phyloP scores from a whole-genome alignment of 1,140 invertebrate genomes.

The Temnothorax nylanderi region DNA sequence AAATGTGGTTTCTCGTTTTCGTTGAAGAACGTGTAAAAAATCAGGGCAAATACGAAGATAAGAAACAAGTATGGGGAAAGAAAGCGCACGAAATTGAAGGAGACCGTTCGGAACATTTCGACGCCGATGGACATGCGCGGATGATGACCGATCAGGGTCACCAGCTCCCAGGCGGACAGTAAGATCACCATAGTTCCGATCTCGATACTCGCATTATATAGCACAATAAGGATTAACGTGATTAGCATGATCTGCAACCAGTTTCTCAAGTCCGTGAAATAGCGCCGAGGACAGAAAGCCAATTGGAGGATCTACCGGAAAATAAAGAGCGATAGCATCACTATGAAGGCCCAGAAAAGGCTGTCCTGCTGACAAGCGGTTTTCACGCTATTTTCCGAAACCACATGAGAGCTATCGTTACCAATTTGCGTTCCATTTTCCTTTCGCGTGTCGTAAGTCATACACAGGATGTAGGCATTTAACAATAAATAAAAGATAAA shows the following conservation, averaged over 20 bases:
- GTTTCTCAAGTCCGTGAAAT: conserved; percentile 89
- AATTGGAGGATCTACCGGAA: conserved; percentile 90
- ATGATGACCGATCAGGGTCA: conserved; percentile 91
- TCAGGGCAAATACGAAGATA: conserved; percentile 92
- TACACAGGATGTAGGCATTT: conserved; percentile 88
- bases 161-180: conserved; percentile 90
- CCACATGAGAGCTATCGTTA: neutral
- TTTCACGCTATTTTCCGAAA: no score
- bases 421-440: neutral
- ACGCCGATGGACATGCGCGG: conserved; percentile 91
- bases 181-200: conserved; percentile 89
- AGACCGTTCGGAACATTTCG: conserved; percentile 92
- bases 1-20: conserved; percentile 85
- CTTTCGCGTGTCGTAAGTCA: conserved; percentile 15
- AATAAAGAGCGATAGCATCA: conserved; percentile 86
- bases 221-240: conserved; percentile 85
- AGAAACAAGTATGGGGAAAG: conserved; percentile 92
- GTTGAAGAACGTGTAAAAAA: conserved; percentile 91
- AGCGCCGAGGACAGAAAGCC: conserved; percentile 87
- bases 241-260: conserved; percentile 90
- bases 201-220: conserved; percentile 85
- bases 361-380: no score
- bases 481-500: conserved; percentile 89
- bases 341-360: conserved; percentile 66
- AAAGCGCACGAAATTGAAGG: conserved; percentile 92